phyloP scores from a whole-genome alignment of 2,888 invertebrate species.

The Stenichneumon culpator region DNA sequence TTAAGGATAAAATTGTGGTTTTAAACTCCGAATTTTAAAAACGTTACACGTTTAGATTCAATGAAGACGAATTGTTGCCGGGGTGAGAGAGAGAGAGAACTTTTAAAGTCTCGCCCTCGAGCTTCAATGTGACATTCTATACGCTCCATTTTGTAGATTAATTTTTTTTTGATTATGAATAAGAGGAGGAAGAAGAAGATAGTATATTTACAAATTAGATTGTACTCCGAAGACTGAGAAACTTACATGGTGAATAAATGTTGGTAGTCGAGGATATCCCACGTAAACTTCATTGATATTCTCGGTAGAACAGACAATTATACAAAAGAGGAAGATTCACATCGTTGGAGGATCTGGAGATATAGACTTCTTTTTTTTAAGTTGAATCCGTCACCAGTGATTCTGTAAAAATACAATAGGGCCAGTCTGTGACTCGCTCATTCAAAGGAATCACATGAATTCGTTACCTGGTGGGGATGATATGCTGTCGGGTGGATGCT shows the following conservation, averaged over 20 bases:
- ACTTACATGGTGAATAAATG: constrained; percentile 63
- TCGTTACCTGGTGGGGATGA: constrained; percentile 75
- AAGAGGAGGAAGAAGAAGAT: constrained; percentile 46
- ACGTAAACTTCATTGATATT: constrained; percentile 37
- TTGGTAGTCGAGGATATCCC: constrained; percentile 53
- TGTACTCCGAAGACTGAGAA: constrained; percentile 67
- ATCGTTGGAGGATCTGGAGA: constrained; percentile 25
- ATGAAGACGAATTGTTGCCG: constrained; percentile 25
- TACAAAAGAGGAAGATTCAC: constrained; percentile 64
- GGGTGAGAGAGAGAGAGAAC: constrained; percentile 33
- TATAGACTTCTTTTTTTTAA: constrained; percentile 59
- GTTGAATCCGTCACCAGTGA: constrained; percentile 78
- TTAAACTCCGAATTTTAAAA: constrained; percentile 51
- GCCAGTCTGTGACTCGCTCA: background rate
- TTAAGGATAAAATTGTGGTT: constrained; percentile 46
- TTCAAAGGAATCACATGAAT: background rate
- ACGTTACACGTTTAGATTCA: constrained; percentile 61
- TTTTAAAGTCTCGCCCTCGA: constrained; percentile 48
- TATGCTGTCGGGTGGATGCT: constrained; percentile 75
- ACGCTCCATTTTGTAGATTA: constrained; percentile 51
- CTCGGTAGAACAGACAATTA: constrained; percentile 39
- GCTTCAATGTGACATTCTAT: constrained; percentile 41
- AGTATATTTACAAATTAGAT: constrained; percentile 68
- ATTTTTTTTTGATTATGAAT: constrained; percentile 36
- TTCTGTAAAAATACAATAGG: constrained; percentile 74